These are phyloP conservation scores for Falco cherrug DNA, from an alignment of 2,797 vertebrate genomes.

Conservation along the genomic window DNA sequence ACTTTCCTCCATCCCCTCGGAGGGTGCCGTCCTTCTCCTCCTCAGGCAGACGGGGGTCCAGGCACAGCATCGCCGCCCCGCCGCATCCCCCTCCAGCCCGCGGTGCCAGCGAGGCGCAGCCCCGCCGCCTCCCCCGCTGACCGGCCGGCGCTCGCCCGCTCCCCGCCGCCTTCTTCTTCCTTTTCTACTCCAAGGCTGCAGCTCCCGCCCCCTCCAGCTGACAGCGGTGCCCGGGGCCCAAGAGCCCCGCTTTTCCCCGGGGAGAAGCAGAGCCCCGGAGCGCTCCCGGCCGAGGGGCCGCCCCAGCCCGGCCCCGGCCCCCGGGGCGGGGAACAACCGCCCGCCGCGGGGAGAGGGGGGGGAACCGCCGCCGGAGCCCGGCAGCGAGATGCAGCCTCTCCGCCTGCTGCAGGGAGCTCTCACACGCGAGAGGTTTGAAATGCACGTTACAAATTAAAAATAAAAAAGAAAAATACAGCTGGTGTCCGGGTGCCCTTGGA, in stretches of 20 bases:
- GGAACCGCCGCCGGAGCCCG: background rate
- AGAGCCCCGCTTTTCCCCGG: background rate
- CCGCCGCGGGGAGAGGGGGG: background rate
- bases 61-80: background rate
- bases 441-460: rapidly evolving
- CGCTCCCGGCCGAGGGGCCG: background rate
- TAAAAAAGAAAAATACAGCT: too few species aligned
- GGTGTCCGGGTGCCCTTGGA: background rate
- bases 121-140: background rate
- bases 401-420: background rate
- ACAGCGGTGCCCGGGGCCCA: constrained; percentile 38
- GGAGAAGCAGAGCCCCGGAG: background rate
- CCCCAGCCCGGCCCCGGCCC: background rate
- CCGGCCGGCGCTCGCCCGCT: background rate
- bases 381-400: background rate
- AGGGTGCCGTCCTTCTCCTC: background rate
- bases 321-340: background rate
- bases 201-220: constrained; percentile 73
- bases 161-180: constrained; percentile 8
- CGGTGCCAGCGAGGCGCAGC: background rate
- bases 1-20: background rate
- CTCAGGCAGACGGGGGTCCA: background rate
- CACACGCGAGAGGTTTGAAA: background rate
- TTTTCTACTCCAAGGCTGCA: constrained; percentile 59
- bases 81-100: background rate